These are phyloP conservation scores for Drosophila bocki DNA, from an alignment of 1,140 invertebrate genomes.

Conservation along the genomic window DNA sequence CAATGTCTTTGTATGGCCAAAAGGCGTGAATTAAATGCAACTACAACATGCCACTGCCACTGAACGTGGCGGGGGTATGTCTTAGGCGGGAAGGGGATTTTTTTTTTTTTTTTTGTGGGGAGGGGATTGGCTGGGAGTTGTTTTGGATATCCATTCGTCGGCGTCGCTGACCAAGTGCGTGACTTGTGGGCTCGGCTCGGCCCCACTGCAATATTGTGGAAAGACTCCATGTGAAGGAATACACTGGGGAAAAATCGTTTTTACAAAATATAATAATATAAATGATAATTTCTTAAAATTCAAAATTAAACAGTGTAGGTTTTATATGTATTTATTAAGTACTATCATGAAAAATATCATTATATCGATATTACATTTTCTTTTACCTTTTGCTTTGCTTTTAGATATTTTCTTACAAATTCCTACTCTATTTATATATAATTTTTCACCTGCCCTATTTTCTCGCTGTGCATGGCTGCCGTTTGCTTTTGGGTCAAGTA, in stretches of 20 bases:
- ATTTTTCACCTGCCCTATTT: background rate
- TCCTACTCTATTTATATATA: no score
- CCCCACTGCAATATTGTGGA: constrained; percentile 24
- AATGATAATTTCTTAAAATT: no score
- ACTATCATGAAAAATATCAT: no score
- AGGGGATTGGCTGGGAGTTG: constrained; percentile 31
- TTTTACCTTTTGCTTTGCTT: no score
- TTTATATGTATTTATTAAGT: no score
- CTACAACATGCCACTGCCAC: constrained; percentile 25
- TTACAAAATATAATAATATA: no score
- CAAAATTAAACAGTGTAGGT: no score
- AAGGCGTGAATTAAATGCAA: constrained; percentile 70
- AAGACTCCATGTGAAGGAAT: constrained; percentile 43
- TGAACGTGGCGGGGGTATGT: constrained; percentile 3
- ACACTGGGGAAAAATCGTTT: background rate
- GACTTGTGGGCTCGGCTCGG: constrained; percentile 73
- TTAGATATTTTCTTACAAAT: no score
- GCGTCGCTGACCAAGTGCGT: constrained; percentile 66
- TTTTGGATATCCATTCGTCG: constrained; percentile 52
- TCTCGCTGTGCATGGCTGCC: constrained; percentile 22
- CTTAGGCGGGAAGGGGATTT: no score
- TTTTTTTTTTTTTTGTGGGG: background rate
- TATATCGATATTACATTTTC: no score
- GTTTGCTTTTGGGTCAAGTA: constrained; percentile 78
- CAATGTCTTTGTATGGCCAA: constrained; percentile 70